These are phyloP conservation scores for Papilio demoleus DNA, from an alignment of 2,888 invertebrate species.

Conservation along the genomic window DNA sequence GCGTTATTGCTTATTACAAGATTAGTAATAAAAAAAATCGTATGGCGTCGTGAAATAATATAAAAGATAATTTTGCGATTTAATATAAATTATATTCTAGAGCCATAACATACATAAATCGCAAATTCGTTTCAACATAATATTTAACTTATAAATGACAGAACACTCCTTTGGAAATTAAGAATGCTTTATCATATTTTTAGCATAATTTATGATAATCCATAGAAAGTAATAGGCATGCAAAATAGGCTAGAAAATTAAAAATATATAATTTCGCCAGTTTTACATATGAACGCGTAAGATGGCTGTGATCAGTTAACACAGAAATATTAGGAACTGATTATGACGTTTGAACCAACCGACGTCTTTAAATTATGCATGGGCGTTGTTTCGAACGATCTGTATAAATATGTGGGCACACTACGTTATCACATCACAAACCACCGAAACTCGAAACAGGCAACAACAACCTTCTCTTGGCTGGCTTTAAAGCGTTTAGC, in stretches of 20 bases:
- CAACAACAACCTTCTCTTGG: constrained; percentile 68
- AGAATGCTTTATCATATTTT: not conserved
- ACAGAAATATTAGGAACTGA: constrained; percentile 49
- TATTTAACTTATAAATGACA: not conserved
- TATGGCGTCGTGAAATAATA: too few relatives aligned
- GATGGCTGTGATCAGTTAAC: constrained; percentile 27
- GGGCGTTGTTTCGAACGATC: constrained; percentile 64
- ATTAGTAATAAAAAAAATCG: too few relatives aligned
- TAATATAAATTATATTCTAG: too few relatives aligned
- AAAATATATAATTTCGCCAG: not conserved
- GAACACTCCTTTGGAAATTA: not conserved
- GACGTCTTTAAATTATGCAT: constrained; percentile 55
- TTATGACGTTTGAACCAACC: constrained; percentile 57
- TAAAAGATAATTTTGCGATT: too few relatives aligned
- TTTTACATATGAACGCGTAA: constrained; percentile 6
- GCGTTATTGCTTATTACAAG: too few relatives aligned
- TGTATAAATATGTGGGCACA: constrained; percentile 76
- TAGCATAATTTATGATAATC: constrained; percentile 1
- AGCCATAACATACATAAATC: not conserved
- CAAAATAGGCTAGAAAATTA: not conserved
- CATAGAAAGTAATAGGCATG: constrained; percentile 7
- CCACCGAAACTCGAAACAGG: constrained; percentile 70
- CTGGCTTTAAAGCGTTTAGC: constrained; percentile 80
- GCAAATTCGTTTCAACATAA: not conserved
- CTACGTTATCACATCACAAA: constrained; percentile 70